These are phyloP conservation scores for Erannis defoliaria DNA, from an alignment of 2,888 invertebrate species.

Conservation along the genomic window DNA sequence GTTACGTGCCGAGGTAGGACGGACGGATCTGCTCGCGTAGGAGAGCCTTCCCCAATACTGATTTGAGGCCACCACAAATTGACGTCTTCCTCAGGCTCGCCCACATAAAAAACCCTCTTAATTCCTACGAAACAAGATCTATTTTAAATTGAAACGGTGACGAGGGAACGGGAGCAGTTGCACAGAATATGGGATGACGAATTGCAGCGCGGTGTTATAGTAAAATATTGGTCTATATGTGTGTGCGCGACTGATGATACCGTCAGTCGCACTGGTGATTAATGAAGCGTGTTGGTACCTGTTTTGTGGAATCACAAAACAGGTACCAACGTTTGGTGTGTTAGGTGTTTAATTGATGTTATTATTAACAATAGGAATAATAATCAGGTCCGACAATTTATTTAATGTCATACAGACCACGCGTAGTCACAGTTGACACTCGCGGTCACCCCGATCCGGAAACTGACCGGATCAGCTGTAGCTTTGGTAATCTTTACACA, in stretches of 20 bases:
- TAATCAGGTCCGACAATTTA: too few species aligned
- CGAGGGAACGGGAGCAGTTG: conserved; percentile 67
- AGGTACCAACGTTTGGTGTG: too few species aligned
- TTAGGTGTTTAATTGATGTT: too few species aligned
- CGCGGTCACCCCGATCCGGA: too few species aligned
- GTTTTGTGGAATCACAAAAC: too few species aligned
- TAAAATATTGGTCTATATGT: conserved; percentile 37
- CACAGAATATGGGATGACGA: conserved; percentile 64
- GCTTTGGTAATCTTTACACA: too few species aligned
- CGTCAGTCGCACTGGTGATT: conserved; percentile 27
- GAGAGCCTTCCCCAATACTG: conserved; percentile 80
- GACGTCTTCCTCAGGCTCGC: conserved; percentile 76
- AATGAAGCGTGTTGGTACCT: conserved; percentile 30
- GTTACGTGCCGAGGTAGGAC: conserved; percentile 59
- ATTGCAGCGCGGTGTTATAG: conserved; percentile 54
- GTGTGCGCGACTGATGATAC: conserved; percentile 1
- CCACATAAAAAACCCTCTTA: conserved; percentile 71
- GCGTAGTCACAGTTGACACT: too few species aligned
- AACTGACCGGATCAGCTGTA: too few species aligned
- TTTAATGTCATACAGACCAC: too few species aligned
- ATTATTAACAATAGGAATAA: conserved; percentile 7
- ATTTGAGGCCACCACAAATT: conserved; percentile 85
- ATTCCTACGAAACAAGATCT: conserved; percentile 64
- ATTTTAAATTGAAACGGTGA: conserved; percentile 59
- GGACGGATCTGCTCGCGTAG: conserved; percentile 78